phyloP scores from a whole-genome alignment of 1,140 invertebrate species.

The Octopus sinensis region DNA sequence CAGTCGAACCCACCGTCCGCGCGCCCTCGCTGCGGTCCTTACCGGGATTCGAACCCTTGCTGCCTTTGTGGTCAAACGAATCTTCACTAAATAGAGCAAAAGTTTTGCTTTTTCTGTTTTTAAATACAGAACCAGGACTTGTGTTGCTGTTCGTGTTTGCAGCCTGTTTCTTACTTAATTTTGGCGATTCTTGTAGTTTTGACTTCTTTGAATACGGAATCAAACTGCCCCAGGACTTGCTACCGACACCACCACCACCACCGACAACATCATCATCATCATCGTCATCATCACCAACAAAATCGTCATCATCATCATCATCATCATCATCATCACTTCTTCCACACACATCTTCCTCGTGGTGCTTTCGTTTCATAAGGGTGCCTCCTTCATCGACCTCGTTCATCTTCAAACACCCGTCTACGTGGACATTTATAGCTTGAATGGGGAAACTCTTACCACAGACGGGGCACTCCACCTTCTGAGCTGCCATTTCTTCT shows the following conservation, averaged over 20 bases:
- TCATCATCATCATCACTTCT: constrained; percentile 19
- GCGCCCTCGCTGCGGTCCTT: too few relatives aligned
- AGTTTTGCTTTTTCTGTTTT: neutral
- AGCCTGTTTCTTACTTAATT: neutral
- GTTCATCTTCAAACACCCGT: constrained; percentile 31
- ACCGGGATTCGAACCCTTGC: too few relatives aligned
- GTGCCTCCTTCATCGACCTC: neutral
- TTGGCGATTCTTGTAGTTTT: neutral
- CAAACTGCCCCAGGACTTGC: neutral
- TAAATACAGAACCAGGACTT: neutral
- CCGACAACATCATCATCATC: neutral
- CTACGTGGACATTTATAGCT: constrained; percentile 35
- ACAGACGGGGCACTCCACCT: constrained; percentile 39
- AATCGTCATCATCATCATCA: neutral
- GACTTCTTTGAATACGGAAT: neutral
- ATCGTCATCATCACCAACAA: neutral
- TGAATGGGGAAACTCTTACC: constrained; percentile 19
- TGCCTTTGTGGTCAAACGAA: neutral
- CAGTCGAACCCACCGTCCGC: neutral
- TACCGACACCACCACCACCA: neutral
- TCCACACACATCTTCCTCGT: neutral
- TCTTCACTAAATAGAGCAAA: neutral
- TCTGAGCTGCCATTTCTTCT: neutral
- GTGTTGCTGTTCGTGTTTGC: too few relatives aligned
- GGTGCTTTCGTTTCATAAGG: constrained; percentile 22